A percentile compares a stretch with the other conserved stretches of the same genome.
phyloP scores from a whole-genome alignment of 2,113 vertebrate genomes.

The Strix aluco region DNA sequence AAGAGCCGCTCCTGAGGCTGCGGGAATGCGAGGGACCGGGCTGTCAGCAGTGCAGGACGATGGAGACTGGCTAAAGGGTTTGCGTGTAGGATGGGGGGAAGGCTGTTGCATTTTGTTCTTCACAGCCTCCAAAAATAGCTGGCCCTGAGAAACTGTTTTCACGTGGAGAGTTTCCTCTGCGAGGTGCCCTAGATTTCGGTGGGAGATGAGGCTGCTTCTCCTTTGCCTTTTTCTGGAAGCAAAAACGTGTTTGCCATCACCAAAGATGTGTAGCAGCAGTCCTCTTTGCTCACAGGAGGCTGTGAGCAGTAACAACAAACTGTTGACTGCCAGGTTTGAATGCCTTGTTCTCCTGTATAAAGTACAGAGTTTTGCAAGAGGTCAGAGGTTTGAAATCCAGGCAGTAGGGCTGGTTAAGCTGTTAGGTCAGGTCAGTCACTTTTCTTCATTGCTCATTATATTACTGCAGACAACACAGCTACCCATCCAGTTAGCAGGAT shows the following conservation, averaged over 20 bases:
- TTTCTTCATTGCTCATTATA: background rate
- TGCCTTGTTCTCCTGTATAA: background rate
- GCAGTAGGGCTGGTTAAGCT: background rate
- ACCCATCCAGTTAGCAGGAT: background rate
- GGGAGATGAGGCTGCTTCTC: background rate
- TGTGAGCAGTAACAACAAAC: background rate
- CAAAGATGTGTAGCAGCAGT: accelerated
- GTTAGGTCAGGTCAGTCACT: accelerated
- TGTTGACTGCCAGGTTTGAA: background rate
- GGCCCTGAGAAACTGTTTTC: background rate
- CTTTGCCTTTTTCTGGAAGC: background rate
- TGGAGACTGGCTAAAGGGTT: too few species aligned
- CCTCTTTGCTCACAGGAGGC: background rate
- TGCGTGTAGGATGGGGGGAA: background rate
- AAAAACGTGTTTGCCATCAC: accelerated
- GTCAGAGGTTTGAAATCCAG: background rate
- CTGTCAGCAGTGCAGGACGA: accelerated
- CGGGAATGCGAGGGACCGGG: accelerated
- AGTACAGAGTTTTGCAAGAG: background rate
- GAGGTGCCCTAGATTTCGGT: background rate
- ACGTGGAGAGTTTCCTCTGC: background rate
- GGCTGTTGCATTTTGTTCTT: background rate
- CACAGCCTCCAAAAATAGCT: background rate
- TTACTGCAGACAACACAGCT: background rate
- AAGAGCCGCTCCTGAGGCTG: accelerated